Percentiles rank a stretch among this genome's conserved stretches.
Evolutionary conservation across 2,888 invertebrate genomes (phyloP).

Genomic region (Parnassius glacialis): DNA sequence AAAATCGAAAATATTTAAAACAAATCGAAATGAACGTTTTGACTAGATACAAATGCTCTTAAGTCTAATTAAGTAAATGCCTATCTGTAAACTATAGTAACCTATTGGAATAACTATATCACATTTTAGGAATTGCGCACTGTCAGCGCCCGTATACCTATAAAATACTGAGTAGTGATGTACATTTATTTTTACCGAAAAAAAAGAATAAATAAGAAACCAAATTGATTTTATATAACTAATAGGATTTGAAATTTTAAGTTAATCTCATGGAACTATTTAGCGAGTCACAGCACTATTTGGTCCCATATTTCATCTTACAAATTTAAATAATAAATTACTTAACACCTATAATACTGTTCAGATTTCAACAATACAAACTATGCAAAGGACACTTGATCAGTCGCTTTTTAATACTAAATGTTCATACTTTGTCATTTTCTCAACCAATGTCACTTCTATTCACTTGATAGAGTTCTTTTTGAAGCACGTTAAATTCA

Average conservation of each 20-base stretch:
- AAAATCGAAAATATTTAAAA: constrained; percentile 28
- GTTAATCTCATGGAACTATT: constrained; percentile 51
- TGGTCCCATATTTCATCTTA: constrained; percentile 63
- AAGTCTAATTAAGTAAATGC: constrained; percentile 34
- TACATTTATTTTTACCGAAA: constrained; percentile 29
- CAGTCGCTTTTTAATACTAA: constrained; percentile 41
- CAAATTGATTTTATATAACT: constrained; percentile 23
- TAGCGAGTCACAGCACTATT: constrained; percentile 64
- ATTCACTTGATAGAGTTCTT: constrained; percentile 8
- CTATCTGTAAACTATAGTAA: constrained; percentile 39
- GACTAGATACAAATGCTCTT: constrained; percentile 55
- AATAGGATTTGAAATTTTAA: constrained; percentile 36
- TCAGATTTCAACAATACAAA: constrained; percentile 47
- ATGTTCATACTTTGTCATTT: background rate
- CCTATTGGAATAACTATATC: constrained; percentile 66
- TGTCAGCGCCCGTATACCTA: constrained; percentile 47
- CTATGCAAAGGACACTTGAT: constrained; percentile 48
- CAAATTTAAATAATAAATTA: constrained; percentile 54
- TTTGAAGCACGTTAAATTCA: background rate
- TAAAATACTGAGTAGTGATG: constrained; percentile 57
- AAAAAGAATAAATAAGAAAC: background rate
- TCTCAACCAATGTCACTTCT: background rate
- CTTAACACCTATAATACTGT: constrained; percentile 69
- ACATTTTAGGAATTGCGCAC: constrained; percentile 76
- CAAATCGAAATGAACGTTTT: constrained; percentile 36